Percentiles rank a stretch among this genome's conserved stretches.
These are phyloP conservation scores for Percopsis omiscomaycus DNA, from an alignment of 2,797 vertebrate genomes.

Conservation along the genomic window DNA sequence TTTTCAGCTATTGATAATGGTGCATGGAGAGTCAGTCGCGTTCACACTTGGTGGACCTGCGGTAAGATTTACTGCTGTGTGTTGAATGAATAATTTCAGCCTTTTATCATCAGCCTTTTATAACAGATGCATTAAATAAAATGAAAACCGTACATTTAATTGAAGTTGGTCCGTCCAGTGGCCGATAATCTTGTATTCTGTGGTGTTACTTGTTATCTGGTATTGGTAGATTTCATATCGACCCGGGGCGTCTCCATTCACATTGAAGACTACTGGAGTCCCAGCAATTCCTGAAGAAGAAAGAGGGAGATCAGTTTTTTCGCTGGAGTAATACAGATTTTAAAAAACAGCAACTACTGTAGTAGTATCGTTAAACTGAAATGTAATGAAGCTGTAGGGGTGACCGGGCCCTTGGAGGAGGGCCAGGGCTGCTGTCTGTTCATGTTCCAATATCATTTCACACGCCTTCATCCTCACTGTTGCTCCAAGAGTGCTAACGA, in stretches of 20 bases:
- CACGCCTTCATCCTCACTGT: constrained; percentile 61
- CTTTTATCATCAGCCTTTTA: too few species aligned
- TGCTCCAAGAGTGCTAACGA: constrained; percentile 48
- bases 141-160: constrained; percentile 79
- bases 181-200: constrained; percentile 91
- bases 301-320: neutral
- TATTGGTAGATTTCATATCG: constrained; percentile 97
- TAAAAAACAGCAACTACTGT: neutral
- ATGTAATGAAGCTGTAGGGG: constrained; percentile 42
- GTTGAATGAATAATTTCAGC: neutral
- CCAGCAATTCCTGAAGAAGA: constrained; percentile 85
- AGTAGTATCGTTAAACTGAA: constrained; percentile 5
- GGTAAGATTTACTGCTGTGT: neutral
- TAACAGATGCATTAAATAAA: neutral
- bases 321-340: too few species aligned
- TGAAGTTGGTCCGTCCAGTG: constrained; percentile 90
- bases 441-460: constrained; percentile 66
- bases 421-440: constrained; percentile 64
- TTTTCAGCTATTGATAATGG: neutral
- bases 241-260: constrained; percentile 91
- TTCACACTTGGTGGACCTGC: neutral
- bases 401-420: constrained; percentile 56
- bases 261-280: constrained; percentile 91
- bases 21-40: neutral
- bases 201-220: constrained; percentile 84